Conservation (phyloP, 2,797 vertebrate genomes). For the Gymnopithys bicolor region DNA sequence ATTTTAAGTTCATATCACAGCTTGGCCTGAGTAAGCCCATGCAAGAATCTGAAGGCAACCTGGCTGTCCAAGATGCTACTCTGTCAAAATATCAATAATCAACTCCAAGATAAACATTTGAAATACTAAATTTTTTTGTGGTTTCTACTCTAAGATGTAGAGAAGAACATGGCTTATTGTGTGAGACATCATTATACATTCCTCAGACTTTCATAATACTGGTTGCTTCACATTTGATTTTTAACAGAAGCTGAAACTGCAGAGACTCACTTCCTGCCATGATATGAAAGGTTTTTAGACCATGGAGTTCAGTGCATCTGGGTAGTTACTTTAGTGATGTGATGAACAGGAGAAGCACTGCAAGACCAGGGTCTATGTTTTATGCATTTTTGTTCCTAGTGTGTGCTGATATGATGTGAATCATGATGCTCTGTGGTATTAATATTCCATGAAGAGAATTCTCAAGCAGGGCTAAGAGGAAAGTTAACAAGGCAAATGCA, state of each 20-base stretch:
- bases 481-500: constrained; percentile 43
- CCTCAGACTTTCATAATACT: not conserved
- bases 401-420: constrained; percentile 18
- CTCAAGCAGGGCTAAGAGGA: constrained; percentile 20
- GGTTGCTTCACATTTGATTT: not conserved
- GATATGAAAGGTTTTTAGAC: not conserved
- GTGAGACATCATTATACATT: not conserved
- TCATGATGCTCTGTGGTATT: not conserved
- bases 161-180: rapidly evolving
- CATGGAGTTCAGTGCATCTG: not conserved
- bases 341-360: not conserved
- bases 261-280: not conserved
- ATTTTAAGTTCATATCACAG: not conserved
- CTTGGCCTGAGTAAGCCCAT: not conserved
- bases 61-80: not conserved
- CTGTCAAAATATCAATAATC: not conserved
- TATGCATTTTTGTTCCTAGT: constrained; percentile 43
- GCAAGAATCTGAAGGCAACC: not conserved
- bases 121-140: not conserved
- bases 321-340: not conserved
- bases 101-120: not conserved
- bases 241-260: not conserved
- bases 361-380: constrained; percentile 1
- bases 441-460: constrained; percentile 50
- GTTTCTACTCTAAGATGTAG: not conserved